Conservation (phyloP, 2,113 vertebrate species). For the Vidua chalybeata region DNA sequence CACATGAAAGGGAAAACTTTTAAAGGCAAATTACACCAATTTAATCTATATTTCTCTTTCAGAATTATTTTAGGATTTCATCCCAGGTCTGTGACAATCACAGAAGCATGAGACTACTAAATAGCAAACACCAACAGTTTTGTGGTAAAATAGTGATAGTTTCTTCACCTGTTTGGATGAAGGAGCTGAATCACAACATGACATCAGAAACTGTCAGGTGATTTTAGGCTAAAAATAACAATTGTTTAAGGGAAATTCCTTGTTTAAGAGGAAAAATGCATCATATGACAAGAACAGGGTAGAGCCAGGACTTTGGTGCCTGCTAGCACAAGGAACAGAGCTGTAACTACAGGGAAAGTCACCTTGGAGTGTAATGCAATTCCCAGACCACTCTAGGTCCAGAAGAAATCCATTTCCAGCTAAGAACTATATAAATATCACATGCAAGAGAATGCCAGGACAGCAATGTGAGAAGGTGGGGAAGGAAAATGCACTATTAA, state of each 20-base stretch:
- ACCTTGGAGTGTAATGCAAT: constrained; percentile 43
- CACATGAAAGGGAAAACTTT: background rate
- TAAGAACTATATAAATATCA: constrained; percentile 27
- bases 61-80: background rate
- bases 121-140: background rate
- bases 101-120: background rate
- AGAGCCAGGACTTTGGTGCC: background rate
- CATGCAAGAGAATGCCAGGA: background rate
- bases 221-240: background rate
- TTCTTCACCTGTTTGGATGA: background rate
- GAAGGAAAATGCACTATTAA: background rate
- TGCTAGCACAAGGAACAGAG: background rate
- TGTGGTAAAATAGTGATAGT: background rate
- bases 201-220: background rate
- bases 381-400: background rate
- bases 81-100: background rate
- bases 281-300: background rate
- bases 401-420: constrained; percentile 45
- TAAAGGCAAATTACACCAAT: background rate
- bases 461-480: background rate
- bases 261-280: background rate
- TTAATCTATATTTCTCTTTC: background rate
- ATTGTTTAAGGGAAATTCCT: background rate
- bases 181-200: background rate
- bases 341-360: constrained; percentile 2